Conservation (phyloP, 2,888 invertebrate genomes). For the Bugula neritina region DNA sequence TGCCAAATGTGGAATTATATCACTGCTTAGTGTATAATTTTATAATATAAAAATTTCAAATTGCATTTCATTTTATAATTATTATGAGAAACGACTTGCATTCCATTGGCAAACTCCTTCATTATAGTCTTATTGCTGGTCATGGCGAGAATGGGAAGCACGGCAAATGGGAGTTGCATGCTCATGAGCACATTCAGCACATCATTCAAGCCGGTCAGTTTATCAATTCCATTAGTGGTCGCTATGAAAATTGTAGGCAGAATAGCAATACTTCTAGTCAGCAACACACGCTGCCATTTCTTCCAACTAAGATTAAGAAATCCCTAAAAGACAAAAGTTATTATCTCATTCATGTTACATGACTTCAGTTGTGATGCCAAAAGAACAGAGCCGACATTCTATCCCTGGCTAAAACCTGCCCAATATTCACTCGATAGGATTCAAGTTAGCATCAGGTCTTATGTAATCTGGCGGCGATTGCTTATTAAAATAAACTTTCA, state of each 20-base stretch:
- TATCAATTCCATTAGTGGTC: conserved; percentile 57
- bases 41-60: too few relatives aligned
- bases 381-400: too few relatives aligned
- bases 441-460: too few relatives aligned
- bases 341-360: too few relatives aligned
- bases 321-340: conserved; percentile 41
- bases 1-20: too few relatives aligned
- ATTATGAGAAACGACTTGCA: conserved; percentile 37
- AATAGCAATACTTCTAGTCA: conserved; percentile 79
- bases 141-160: conserved; percentile 77
- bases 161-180: conserved; percentile 78
- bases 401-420: too few relatives aligned
- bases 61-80: too few relatives aligned
- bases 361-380: too few relatives aligned
- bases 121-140: conserved; percentile 72
- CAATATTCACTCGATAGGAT: too few relatives aligned
- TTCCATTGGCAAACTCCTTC: conserved; percentile 71
- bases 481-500: too few relatives aligned
- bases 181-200: conserved; percentile 79
- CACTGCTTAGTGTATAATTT: too few relatives aligned
- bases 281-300: conserved; percentile 73
- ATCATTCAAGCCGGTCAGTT: conserved; percentile 76
- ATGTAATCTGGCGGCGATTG: too few relatives aligned
- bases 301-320: conserved; percentile 50
- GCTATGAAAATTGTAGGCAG: conserved; percentile 57